Conservation (phyloP, 2,113 vertebrate species). For the Fukomys damarensis region DNA sequence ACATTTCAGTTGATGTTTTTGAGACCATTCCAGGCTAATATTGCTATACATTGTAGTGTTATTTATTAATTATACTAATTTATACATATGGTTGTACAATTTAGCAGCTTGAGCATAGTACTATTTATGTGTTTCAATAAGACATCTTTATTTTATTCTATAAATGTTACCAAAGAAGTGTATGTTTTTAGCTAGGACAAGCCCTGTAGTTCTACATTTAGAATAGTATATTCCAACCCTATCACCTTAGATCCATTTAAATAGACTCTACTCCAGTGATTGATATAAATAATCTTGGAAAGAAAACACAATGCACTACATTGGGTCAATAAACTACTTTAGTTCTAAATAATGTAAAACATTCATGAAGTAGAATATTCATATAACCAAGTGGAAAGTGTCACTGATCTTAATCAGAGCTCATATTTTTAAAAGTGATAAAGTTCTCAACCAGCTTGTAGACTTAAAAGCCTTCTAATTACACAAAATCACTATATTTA, state of each 20-base stretch:
- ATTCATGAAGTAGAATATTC: slow-evolving; percentile 34
- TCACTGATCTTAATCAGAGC: slow-evolving; percentile 51
- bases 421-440: neutral
- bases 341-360: neutral
- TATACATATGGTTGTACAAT: neutral
- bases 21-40: neutral
- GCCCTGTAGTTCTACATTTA: neutral
- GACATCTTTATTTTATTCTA: neutral
- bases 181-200: neutral
- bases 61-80: neutral
- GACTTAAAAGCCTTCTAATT: neutral
- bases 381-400: neutral
- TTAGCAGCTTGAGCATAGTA: neutral
- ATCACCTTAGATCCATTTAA: neutral
- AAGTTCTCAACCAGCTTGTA: neutral
- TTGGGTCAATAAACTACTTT: neutral
- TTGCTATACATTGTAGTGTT: neutral
- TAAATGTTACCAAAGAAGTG: neutral
- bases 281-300: neutral
- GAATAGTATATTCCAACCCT: neutral
- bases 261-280: neutral
- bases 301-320: neutral
- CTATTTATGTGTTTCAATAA: neutral
- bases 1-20: neutral
- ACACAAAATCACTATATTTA: neutral